Evolutionary conservation across 2,888 invertebrate genomes (phyloP).

Genomic region (Nomada fabriciana): DNA sequence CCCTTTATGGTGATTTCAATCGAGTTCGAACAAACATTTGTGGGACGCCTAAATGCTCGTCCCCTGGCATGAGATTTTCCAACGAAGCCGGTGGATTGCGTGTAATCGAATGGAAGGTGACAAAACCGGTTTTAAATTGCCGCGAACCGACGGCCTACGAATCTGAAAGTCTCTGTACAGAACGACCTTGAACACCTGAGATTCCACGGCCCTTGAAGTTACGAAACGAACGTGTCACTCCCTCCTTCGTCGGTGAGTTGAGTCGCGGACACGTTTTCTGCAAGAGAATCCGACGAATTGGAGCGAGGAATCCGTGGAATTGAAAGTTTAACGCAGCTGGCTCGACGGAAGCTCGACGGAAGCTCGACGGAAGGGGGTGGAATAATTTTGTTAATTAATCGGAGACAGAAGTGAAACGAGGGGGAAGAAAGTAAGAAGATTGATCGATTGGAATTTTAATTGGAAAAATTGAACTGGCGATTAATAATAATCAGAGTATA

Average conservation of each 20-base stretch:
- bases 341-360: too few relatives aligned
- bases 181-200: slow-evolving; percentile 50
- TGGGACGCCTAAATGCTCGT: too few relatives aligned
- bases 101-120: too few relatives aligned
- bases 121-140: slow-evolving; percentile 66
- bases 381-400: too few relatives aligned
- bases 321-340: neutral
- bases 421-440: too few relatives aligned
- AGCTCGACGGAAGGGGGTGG: too few relatives aligned
- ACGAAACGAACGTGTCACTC: neutral
- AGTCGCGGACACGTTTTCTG: neutral
- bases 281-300: neutral
- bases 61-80: neutral
- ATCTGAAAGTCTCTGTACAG: slow-evolving; percentile 22
- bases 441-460: too few relatives aligned
- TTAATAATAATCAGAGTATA: too few relatives aligned
- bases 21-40: too few relatives aligned
- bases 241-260: slow-evolving; percentile 11
- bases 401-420: too few relatives aligned
- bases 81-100: neutral
- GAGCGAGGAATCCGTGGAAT: slow-evolving; percentile 19
- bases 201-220: slow-evolving; percentile 22
- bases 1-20: too few relatives aligned
- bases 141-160: slow-evolving; percentile 44
- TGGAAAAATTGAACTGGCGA: too few relatives aligned